phyloP scores from a whole-genome alignment of 2,797 vertebrate species.

The Xiphophorus birchmanni region DNA sequence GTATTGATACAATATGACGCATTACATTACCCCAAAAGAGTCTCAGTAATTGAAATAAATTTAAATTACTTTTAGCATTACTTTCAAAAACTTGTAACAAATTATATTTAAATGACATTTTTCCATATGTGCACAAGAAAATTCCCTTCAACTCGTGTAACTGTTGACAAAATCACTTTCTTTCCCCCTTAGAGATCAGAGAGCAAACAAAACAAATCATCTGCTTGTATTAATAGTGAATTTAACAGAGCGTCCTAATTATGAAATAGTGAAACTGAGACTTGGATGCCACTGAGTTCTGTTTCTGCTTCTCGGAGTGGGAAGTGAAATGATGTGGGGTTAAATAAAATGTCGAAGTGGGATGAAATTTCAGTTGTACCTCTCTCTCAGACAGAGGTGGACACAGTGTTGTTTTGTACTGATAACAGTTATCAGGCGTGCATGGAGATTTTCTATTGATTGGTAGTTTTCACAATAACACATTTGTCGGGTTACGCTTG shows the following conservation, averaged over 20 bases:
- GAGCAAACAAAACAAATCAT: neutral
- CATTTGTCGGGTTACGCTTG: neutral
- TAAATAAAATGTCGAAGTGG: neutral
- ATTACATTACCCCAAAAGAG: neutral
- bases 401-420: neutral
- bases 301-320: slow-evolving; percentile 5
- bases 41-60: neutral
- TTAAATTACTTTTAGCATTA: neutral
- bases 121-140: neutral
- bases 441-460: neutral
- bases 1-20: neutral
- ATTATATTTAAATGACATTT: neutral
- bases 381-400: neutral
- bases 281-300: slow-evolving; percentile 2
- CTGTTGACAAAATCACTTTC: neutral
- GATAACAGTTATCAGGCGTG: neutral
- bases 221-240: neutral
- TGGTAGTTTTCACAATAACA: neutral
- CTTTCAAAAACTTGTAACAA: neutral
- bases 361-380: neutral
- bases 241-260: neutral
- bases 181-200: neutral
- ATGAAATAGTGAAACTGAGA: slow-evolving; percentile 14
- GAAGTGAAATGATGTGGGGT: slow-evolving; percentile 17
- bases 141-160: neutral